Evolutionary conservation across 2,797 vertebrate species (phyloP), one percentile per base, ranked within the genome.

Genomic region (Coendou prehensilis): DNA sequence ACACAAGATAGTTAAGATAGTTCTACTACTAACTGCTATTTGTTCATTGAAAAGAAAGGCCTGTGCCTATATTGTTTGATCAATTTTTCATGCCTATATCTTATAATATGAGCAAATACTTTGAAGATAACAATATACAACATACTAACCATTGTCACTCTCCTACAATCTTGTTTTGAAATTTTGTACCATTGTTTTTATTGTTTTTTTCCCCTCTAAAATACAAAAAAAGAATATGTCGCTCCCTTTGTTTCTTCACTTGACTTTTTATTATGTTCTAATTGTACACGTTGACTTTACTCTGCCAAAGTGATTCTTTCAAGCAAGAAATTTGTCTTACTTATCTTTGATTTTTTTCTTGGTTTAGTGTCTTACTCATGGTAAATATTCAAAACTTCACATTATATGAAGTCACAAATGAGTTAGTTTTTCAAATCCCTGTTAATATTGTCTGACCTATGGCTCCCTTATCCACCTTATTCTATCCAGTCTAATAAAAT

Each of bases 381-480:
- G 7, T 71, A 93, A 93, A 13, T 86, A 82, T 20, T 92, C 57
- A 89, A 47, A 64, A 89, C n/a, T 85, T 9, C n/a, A 89, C 93
- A 61, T 59, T 45, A 87, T 67, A 81, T 20, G 56, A 95, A 89
- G 88, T 28, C 59, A 93, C 45, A 93, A 83, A 87, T 73, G 26
- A 96, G 93, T 80, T 18, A 85, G 0, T 81, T 96, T 52, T 85
- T 96, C 41, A 89, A 67, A 78, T 94, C 47, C 50, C 79, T 91
- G 26, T 80, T 91, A 94, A 83, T 94, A 81, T 81, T 94, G 52
- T 23, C 45, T 69, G 50, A 89, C 17, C 63, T 69, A 28, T 67
- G 56, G 37, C 22, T 95, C 47, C n/a, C 56, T 91, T 95, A 84
- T 47, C 23, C 92, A 83, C 47, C 82, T 93, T 91, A 94, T 93